Conservation (phyloP, 2,797 vertebrate species). For the Steatocranus sp. region DNA sequence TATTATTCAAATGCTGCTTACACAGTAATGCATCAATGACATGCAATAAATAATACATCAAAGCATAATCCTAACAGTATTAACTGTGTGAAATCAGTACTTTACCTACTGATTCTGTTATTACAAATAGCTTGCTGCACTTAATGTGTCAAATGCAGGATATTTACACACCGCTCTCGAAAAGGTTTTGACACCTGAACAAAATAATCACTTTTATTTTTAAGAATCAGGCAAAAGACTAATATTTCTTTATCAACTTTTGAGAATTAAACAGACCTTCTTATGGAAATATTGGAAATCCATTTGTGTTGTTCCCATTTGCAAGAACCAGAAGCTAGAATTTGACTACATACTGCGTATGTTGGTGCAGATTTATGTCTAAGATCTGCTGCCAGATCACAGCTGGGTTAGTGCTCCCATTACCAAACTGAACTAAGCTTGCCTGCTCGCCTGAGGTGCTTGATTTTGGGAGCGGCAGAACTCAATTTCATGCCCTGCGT, state of each 20-base stretch:
- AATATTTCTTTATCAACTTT: neutral
- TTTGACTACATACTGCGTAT: neutral
- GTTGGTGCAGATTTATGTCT: neutral
- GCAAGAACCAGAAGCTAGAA: neutral
- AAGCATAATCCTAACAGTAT: neutral
- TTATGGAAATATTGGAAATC: neutral
- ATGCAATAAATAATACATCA: neutral
- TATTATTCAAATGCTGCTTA: neutral
- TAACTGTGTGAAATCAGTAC: neutral
- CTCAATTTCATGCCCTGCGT: conserved; percentile 50
- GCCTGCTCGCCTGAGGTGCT: conserved; percentile 23
- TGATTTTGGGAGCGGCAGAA: conserved; percentile 39
- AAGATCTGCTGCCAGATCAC: conserved; percentile 36
- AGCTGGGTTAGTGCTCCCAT: conserved; percentile 20
- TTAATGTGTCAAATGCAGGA: neutral
- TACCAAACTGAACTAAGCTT: conserved; percentile 23
- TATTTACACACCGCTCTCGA: neutral
- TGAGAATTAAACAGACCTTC: neutral
- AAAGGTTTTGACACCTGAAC: neutral
- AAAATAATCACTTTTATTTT: neutral
- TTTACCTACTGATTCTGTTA: neutral
- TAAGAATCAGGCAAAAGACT: neutral
- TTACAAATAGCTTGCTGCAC: neutral
- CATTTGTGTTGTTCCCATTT: neutral
- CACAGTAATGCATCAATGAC: neutral